A percentile compares a stretch with the other conserved stretches of the same genome.
phyloP scores from a whole-genome alignment of 2,797 vertebrate genomes.

The Typhlichthys eigenmanni region DNA sequence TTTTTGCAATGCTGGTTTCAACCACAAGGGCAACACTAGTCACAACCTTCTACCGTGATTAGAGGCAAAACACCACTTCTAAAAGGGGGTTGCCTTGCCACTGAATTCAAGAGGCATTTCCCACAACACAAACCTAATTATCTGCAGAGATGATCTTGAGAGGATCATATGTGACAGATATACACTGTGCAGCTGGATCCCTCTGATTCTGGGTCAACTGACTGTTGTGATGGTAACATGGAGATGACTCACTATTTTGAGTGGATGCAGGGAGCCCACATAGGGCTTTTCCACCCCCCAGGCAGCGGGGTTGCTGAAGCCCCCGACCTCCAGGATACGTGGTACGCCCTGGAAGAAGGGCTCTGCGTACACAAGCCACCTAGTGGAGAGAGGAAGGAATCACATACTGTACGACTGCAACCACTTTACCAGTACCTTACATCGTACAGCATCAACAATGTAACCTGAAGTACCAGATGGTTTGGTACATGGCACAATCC shows the following conservation, averaged over 20 bases:
- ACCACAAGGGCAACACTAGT: too few species aligned
- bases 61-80: too few species aligned
- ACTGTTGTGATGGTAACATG: not conserved
- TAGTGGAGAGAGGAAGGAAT: conserved; percentile 38
- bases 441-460: not conserved
- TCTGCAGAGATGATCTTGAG: too few species aligned
- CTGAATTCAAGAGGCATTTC: too few species aligned
- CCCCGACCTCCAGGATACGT: conserved; percentile 88
- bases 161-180: too few species aligned
- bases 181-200: not conserved
- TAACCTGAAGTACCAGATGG: too few species aligned
- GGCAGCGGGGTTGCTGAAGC: conserved; percentile 81
- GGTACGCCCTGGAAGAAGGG: conserved; percentile 89
- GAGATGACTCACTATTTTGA: conserved; percentile 84
- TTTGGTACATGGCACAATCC: too few species aligned
- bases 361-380: conserved; percentile 91
- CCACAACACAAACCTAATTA: too few species aligned
- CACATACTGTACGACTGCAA: not conserved
- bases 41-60: too few species aligned
- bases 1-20: too few species aligned
- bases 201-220: too few species aligned
- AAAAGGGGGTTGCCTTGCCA: too few species aligned
- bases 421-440: not conserved
- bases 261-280: conserved; percentile 87
- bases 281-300: conserved; percentile 87